These are phyloP conservation scores for Laothoe populi DNA, from an alignment of 2,888 invertebrate species.

Conservation along the genomic window DNA sequence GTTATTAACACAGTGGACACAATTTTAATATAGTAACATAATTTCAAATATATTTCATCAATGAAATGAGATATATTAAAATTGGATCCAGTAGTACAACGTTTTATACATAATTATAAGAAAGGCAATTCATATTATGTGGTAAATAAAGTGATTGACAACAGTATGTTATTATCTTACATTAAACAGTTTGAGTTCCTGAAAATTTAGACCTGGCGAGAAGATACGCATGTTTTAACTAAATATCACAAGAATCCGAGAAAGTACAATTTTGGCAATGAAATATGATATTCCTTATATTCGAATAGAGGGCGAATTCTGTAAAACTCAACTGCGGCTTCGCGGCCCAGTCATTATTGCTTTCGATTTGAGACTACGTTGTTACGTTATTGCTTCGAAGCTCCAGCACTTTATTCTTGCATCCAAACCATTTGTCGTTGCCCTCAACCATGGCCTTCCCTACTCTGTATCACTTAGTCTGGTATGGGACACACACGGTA, in stretches of 20 bases:
- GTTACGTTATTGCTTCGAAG: constrained; percentile 62
- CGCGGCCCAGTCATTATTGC: constrained; percentile 49
- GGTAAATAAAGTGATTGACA: neutral
- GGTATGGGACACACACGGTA: neutral
- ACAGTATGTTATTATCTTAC: neutral
- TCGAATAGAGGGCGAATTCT: constrained; percentile 14
- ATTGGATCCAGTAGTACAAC: constrained; percentile 3
- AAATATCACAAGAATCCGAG: constrained; percentile 19
- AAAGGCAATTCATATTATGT: neutral
- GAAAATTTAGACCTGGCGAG: constrained; percentile 2
- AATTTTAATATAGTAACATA: neutral
- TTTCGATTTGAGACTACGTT: constrained; percentile 53
- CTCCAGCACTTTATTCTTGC: constrained; percentile 47
- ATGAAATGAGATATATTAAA: neutral
- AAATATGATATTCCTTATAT: constrained; percentile 16
- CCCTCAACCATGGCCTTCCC: neutral
- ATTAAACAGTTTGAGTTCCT: neutral
- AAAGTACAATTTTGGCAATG: constrained; percentile 14
- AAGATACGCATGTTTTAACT: constrained; percentile 20
- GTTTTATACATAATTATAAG: neutral
- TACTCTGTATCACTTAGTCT: neutral
- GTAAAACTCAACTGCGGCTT: constrained; percentile 9
- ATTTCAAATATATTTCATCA: neutral
- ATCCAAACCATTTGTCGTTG: neutral
- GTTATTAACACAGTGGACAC: constrained; percentile 11